phyloP scores from a whole-genome alignment of 2,888 invertebrate genomes.

The Napeogenes inachia region DNA sequence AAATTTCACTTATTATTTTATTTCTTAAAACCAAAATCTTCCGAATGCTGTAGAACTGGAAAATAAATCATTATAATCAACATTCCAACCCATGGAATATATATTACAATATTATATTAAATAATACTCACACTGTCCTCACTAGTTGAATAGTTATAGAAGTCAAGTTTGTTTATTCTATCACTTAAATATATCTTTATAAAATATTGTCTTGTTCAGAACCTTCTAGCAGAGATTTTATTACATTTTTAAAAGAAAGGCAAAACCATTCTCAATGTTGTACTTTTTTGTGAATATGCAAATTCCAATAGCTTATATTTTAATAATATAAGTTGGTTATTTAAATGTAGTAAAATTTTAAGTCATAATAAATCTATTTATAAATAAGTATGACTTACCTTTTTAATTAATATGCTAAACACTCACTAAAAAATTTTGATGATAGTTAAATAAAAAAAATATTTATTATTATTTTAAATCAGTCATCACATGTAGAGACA shows the following conservation, averaged over 20 bases:
- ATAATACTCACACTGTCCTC: slow-evolving; percentile 53
- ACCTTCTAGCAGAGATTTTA: no score
- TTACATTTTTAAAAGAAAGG: no score
- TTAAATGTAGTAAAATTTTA: neutral
- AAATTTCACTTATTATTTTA: slow-evolving; percentile 30
- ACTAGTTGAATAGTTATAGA: slow-evolving; percentile 20
- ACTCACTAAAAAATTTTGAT: slow-evolving; percentile 16
- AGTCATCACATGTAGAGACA: no score
- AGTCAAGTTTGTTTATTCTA: slow-evolving; percentile 16
- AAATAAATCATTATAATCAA: slow-evolving; percentile 27
- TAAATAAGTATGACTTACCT: slow-evolving; percentile 29
- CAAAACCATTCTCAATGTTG: no score
- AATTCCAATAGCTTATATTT: neutral
- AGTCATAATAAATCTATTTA: slow-evolving; percentile 10
- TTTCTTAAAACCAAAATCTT: slow-evolving; percentile 28
- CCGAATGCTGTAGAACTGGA: slow-evolving; percentile 28
- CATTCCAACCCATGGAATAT: neutral
- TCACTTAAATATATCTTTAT: slow-evolving; percentile 1
- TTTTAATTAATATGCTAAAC: slow-evolving; percentile 3
- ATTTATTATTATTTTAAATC: neutral
- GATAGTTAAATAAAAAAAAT: slow-evolving; percentile 1
- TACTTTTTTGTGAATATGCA: no score
- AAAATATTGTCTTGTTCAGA: no score
- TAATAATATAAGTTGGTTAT: neutral
- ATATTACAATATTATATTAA: slow-evolving; percentile 39